A percentile compares a stretch with the other conserved stretches of the same genome.
Conservation (phyloP, 2,113 vertebrate species). For the Antechinus stuartii region DNA sequence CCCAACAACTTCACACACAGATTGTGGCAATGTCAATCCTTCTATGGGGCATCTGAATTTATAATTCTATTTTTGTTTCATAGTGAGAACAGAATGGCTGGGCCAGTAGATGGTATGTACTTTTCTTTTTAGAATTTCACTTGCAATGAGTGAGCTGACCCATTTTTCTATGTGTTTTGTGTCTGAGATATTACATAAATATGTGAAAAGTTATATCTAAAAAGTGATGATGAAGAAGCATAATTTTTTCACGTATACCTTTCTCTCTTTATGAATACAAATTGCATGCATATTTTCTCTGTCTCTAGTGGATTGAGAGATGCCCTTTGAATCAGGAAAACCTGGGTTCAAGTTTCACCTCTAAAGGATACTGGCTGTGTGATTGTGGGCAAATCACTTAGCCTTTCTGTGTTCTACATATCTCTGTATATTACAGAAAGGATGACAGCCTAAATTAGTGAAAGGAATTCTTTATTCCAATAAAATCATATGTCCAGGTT, state of each 20-base stretch:
- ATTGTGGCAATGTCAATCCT: not conserved
- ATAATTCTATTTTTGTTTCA: slow-evolving; percentile 37
- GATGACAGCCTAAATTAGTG: not conserved
- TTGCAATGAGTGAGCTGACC: not conserved
- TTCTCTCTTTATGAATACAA: not conserved
- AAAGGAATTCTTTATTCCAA: not conserved
- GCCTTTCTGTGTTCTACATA: not conserved
- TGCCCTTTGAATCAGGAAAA: not conserved
- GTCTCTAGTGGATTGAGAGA: not conserved
- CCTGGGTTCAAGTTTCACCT: not conserved
- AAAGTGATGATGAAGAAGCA: not conserved
- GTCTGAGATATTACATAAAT: not conserved
- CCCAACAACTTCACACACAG: not conserved
- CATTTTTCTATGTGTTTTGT: not conserved
- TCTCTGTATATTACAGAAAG: not conserved
- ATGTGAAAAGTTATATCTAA: not conserved
- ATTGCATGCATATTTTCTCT: not conserved
- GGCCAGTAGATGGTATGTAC: not conserved
- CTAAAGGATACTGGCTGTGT: not conserved
- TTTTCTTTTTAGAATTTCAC: slow-evolving; percentile 16
- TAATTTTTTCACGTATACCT: not conserved
- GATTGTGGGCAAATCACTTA: not conserved
- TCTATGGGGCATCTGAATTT: not conserved
- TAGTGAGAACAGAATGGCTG: not conserved
- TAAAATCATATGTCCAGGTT: not conserved